phyloP scores from a whole-genome alignment of 2,797 vertebrate species.

The Chaetophractus vellerosus region DNA sequence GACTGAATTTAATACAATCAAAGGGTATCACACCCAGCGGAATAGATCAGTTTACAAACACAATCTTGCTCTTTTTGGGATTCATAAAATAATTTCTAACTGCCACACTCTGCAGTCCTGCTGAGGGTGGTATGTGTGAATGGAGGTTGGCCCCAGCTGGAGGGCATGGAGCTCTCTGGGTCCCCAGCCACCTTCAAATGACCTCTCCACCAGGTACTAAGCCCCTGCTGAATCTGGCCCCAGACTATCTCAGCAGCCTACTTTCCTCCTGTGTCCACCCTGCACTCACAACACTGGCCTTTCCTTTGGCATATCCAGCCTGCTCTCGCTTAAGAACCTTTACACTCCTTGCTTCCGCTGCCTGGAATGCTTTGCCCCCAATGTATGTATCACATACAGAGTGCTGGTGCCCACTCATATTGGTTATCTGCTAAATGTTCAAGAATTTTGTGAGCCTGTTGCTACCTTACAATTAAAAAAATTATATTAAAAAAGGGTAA shows the following conservation, averaged over 20 bases:
- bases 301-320: neutral
- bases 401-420: neutral
- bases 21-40: too few species aligned
- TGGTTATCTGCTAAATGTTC: neutral
- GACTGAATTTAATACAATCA: too few species aligned
- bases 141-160: too few species aligned
- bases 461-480: neutral
- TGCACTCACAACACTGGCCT: neutral
- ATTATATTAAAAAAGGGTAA: neutral
- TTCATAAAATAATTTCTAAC: too few species aligned
- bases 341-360: too few species aligned
- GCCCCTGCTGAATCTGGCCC: neutral
- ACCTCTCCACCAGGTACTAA: neutral
- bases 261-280: neutral
- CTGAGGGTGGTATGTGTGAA: too few species aligned
- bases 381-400: accelerated
- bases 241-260: neutral
- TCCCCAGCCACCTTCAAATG: neutral
- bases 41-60: too few species aligned
- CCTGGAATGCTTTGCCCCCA: neutral
- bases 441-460: neutral
- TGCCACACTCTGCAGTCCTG: neutral
- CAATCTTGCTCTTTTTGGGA: too few species aligned
- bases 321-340: neutral
- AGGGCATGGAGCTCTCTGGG: neutral